Evolutionary conservation across 2,113 vertebrate species (phyloP).

Genomic region (Cavia aperea): DNA sequence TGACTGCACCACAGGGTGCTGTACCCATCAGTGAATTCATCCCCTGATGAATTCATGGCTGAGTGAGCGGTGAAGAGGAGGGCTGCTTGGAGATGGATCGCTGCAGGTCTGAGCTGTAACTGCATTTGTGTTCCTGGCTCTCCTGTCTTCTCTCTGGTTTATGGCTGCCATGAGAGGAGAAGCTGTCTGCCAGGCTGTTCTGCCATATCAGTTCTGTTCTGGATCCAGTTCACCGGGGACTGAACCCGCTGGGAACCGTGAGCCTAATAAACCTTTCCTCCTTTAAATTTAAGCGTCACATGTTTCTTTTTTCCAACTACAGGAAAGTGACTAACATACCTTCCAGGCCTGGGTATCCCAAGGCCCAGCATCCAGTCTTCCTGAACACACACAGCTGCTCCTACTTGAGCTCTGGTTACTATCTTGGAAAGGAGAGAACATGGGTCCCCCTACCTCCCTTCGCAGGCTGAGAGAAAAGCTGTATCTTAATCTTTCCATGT

Average conservation of each 20-base stretch:
- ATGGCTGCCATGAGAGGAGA: background rate
- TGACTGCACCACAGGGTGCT: background rate
- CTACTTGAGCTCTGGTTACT: background rate
- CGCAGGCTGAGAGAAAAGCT: background rate
- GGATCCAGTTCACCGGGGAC: background rate
- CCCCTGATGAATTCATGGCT: background rate
- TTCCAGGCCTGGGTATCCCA: background rate
- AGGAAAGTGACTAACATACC: background rate
- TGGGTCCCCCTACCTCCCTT: background rate
- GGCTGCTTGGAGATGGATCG: background rate
- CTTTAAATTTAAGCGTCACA: background rate
- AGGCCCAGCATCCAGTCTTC: background rate
- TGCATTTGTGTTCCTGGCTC: background rate
- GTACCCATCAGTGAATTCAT: background rate
- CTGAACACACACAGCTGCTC: background rate
- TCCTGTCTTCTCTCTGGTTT: background rate
- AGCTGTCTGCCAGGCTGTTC: background rate
- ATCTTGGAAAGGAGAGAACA: background rate
- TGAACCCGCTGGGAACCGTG: background rate
- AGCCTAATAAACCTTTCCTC: background rate
- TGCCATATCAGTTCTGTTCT: background rate
- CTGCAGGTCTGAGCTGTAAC: background rate
- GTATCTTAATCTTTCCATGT: background rate
- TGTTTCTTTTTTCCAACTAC: background rate
- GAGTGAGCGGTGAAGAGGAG: background rate